Evolutionary conservation across 2,113 vertebrate genomes (phyloP), one percentile per base, ranked within the genome.

Genomic region (Charadrius vociferus): DNA sequence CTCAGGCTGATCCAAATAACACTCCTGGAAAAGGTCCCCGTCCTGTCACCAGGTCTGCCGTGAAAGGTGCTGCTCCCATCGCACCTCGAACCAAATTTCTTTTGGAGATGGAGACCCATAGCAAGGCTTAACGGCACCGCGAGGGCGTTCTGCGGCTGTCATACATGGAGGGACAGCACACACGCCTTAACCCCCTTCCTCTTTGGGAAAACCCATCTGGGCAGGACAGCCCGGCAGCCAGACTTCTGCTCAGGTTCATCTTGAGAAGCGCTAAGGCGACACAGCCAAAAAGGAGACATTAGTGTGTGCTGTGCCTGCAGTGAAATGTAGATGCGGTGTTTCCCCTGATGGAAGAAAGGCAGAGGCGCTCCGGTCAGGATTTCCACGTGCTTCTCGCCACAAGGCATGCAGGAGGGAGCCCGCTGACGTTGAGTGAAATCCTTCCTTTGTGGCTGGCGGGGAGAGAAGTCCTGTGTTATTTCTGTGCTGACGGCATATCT

Each of bases 191-290:
- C 68, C 29, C 29, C 37, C 23, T 61, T 47, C 45, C 50, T 83
- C 39, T 85, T 70, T 7, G 39, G 59, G 73, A 61, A 70, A 86
- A 79, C 14, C 47, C 11, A 0, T 2, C 6, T 26, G 62, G 52
- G 49, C 50, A 74, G 75, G 32, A 20, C 53, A 86, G 62, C 26
- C 53, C 3, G 10, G 55, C 36, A 61, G 53, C 43, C n/a, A 53
- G 66, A 56, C 72, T 94, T 77, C 92, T 87, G 80, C 91, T 93
- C 65, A 34, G 68, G 49, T 36, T 65, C 63, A 34, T 39, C 90
- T 20, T 0, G 4, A n/a, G 78, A 23, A 63, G 15, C 7, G 22
- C 30, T 68, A n/a, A 74, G 82, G 56, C 3, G 11, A 27, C 43
- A 14, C 27, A 43, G 53, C 11, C 36, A 3, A 68, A 80, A 71